Base-by-base conservation (phyloP, 2,113 vertebrate species). In the Lampris incognitus region DNA sequence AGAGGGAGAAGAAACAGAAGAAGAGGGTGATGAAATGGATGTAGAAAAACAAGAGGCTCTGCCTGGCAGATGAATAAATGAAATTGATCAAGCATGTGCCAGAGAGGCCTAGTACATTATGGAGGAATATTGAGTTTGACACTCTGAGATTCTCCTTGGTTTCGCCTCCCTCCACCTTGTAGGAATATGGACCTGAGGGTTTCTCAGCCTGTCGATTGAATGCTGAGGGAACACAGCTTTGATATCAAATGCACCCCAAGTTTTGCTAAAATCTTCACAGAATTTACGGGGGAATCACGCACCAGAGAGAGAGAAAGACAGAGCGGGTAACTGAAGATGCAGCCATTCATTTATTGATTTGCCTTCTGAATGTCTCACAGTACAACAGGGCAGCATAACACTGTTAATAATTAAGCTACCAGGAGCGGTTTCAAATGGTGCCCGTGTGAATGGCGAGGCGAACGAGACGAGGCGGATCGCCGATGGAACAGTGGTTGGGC, bases 321-420 rank as follows among this genome's bases (percentile, higher is more conserved):
- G 76, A 66, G 10, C 8, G 83, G 85, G 83, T 70, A 80, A 70
- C 70, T 85, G 85, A 88, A 92, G 88, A 86, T 83, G 87, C 76
- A 88, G 74, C 76, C 87, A 89, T 91, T 90, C 89, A 93, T 94
- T 93, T 92, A 94, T 93, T 94, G 90, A 90, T 92, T 91, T 92
- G 84, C 87, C 89, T 92, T 88, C 83, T 79, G 87, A 87, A 88
- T 82, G 83, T 86, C 84, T 91, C 78, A 69, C 75, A 81, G 90
- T 90, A 89, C 87, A 90, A 87, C 85, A 74, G 88, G 84, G 89
- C 85, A 87, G 83, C 89, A 91, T 90, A 93, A 90, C 91, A 91
- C 77, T 62, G 83, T 93, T 85, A 92, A 95, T 93, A 93, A 93
- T 92, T 90, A 87, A 92, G 89, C 89, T 85, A 82, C 8, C 66